Conservation (phyloP, 2,888 invertebrate species). For the Rhaphigaster nebulosa region DNA sequence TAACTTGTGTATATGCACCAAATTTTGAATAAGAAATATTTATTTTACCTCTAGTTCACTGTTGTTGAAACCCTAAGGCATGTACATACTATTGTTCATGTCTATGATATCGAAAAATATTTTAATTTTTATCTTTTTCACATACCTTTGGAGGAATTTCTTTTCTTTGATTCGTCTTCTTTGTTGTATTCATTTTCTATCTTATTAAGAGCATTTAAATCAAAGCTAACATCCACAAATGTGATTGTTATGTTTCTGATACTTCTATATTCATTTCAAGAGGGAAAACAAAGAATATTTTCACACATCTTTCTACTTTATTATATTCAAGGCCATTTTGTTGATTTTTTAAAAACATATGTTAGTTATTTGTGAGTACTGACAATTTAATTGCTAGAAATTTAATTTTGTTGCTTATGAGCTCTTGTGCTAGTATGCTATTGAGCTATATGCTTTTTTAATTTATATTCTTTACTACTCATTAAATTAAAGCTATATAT, state of each 20-base stretch:
- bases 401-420: neutral
- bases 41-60: too few relatives aligned
- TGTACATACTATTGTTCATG: too few relatives aligned
- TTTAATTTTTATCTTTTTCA: neutral
- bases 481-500: neutral
- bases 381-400: neutral
- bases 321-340: neutral
- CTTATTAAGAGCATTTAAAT: neutral
- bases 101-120: too few relatives aligned
- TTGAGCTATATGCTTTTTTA: neutral
- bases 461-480: neutral
- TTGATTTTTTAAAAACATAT: slow-evolving; percentile 24
- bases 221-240: neutral
- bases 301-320: neutral
- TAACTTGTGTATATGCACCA: too few relatives aligned
- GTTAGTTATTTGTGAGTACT: neutral
- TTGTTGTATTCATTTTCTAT: neutral
- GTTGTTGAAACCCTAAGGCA: too few relatives aligned
- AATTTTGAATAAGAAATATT: too few relatives aligned
- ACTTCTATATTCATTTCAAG: neutral
- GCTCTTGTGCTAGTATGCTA: neutral
- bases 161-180: neutral
- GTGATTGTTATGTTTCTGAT: neutral
- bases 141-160: neutral
- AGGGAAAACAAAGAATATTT: neutral